A percentile compares a stretch with the other conserved stretches of the same genome.
Evolutionary conservation across 2,888 invertebrate genomes (phyloP).

Genomic region (Drosophila kuntzei): DNA sequence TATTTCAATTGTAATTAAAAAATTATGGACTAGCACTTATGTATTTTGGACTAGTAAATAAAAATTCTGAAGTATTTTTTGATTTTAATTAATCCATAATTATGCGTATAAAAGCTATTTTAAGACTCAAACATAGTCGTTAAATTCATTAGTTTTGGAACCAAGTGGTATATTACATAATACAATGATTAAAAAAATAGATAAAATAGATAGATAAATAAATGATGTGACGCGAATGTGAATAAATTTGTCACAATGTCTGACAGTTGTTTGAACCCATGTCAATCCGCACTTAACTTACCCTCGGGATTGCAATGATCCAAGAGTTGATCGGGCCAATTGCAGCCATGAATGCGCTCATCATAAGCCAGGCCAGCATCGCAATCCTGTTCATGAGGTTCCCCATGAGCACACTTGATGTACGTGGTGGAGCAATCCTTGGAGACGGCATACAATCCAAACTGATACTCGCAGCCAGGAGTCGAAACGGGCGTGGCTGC

Average conservation of each 20-base stretch:
- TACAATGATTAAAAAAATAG: too few relatives aligned
- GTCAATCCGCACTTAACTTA: constrained; percentile 78
- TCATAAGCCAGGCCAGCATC: constrained; percentile 96
- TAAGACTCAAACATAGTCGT: too few relatives aligned
- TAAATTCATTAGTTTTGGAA: too few relatives aligned
- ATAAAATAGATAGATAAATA: too few relatives aligned
- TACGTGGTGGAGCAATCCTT: constrained; percentile 93
- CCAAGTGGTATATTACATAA: too few relatives aligned
- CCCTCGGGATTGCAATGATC: constrained; percentile 96
- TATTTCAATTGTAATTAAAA: too few relatives aligned
- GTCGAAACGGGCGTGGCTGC: constrained; percentile 92
- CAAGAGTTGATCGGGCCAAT: constrained; percentile 96
- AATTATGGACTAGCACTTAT: too few relatives aligned
- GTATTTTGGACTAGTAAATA: too few relatives aligned
- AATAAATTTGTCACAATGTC: neutral
- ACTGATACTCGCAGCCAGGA: constrained; percentile 94
- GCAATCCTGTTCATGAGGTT: constrained; percentile 92
- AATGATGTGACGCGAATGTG: too few relatives aligned
- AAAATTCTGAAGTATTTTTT: too few relatives aligned
- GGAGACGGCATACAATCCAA: constrained; percentile 94
- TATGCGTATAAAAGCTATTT: too few relatives aligned
- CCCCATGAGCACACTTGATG: constrained; percentile 93
- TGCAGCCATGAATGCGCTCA: constrained; percentile 94
- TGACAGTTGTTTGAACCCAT: neutral
- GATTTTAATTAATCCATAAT: too few relatives aligned